Evolutionary conservation across 2,888 invertebrate genomes (phyloP), one percentile per base, ranked within the genome.

Genomic region (Carcina quercana): DNA sequence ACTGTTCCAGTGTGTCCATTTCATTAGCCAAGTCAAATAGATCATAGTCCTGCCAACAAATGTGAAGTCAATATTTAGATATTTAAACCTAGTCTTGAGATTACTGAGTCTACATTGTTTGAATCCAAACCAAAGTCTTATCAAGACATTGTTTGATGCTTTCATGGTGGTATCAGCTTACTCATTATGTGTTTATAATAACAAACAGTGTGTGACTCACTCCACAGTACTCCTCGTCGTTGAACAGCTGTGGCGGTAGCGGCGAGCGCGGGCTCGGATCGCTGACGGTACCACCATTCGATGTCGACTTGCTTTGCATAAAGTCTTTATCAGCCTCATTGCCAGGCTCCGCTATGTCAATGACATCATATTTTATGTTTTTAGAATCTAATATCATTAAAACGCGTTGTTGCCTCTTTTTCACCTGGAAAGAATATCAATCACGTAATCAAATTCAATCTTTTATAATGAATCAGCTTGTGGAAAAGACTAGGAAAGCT

Each of bases 261-360:
- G 95, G 90, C 52, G 93, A 91, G 64, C 91, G 88, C 26, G 91
- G 90, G 56, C 88, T 89, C 19, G 88, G 87, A 61, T 91, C 91
- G 60, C 90, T 87, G 22, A 90, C 89, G 27, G 92, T 93, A 37
- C 87, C 91, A 31, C 90, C 93, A 61, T 87, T 88, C 39, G 90
- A 87, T 45, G 90, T 93, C 30, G 93, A 89, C 69, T 95, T 94
- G 59, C 88, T 90, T 73, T 95, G 94, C 96, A 98, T 97, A 60
- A 94, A 93, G 53, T 94, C 93, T 74, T 95, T 94, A 48, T 94
- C 92, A 37, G 88, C 82, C 71, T 96, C 96, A 64, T 90, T 91
- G 30, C 93, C 95, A 11, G 97, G 96, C 70, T 97, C 97, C 29
- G 97, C 93, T 59, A 98, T 97, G 76, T 98, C 98, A 60, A 98